phyloP scores from a whole-genome alignment of 2,113 vertebrate species.

The Genyomyrus donnyi region DNA sequence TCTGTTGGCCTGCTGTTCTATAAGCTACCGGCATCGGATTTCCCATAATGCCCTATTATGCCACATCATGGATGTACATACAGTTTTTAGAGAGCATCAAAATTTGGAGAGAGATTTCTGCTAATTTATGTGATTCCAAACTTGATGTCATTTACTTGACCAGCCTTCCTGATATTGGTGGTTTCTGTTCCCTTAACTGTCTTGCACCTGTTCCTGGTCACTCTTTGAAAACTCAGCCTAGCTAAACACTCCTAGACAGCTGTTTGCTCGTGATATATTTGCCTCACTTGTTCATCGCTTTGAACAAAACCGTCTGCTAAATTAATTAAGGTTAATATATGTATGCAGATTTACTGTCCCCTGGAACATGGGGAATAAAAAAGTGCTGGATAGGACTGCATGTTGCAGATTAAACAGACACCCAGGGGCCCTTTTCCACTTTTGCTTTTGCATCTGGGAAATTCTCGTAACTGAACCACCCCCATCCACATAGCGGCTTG shows the following conservation, averaged over 20 bases:
- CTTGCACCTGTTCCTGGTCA: not conserved
- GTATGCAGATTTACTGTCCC: slow-evolving; percentile 8
- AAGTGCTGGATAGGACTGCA: slow-evolving; percentile 17
- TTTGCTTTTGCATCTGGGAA: not conserved
- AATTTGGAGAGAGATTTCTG: not conserved
- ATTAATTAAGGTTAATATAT: not conserved
- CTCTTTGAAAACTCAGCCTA: not conserved
- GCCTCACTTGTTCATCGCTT: not conserved
- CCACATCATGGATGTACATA: not conserved
- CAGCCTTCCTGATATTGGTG: not conserved
- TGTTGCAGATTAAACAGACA: not conserved
- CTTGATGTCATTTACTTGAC: not conserved
- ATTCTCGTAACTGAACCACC: not conserved
- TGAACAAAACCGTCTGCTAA: not conserved
- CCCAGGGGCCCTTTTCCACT: not conserved
- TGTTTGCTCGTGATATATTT: not conserved
- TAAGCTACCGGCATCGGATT: not conserved
- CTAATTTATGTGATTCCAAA: not conserved
- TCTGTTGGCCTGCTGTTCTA: not conserved
- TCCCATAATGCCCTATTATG: not conserved
- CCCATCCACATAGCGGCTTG: not conserved
- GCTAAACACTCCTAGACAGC: not conserved
- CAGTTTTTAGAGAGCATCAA: not conserved
- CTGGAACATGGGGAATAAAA: not conserved
- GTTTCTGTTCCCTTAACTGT: not conserved